Percentiles rank a stretch among this genome's conserved stretches.
Conservation (phyloP, 1,140 invertebrate genomes). For the Drosophila kanapiae region DNA sequence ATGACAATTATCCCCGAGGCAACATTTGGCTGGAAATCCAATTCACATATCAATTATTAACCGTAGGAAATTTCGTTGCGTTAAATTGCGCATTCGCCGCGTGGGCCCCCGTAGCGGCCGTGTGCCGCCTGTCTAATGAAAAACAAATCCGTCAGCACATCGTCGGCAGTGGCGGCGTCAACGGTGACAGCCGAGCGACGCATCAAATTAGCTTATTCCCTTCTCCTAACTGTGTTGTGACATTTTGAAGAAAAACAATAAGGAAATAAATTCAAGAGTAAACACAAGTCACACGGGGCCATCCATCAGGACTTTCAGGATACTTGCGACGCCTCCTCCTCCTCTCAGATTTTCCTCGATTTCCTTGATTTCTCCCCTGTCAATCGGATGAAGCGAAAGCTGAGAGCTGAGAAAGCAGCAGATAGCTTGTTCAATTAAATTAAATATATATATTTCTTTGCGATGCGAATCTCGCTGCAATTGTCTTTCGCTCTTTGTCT, state of each 20-base stretch:
- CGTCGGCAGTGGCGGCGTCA: conserved; percentile 44
- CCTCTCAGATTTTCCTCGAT: conserved; percentile 4
- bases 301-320: conserved; percentile 69
- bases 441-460: conserved; percentile 43
- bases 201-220: conserved; percentile 58
- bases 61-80: conserved; percentile 13
- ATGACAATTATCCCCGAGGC: conserved; percentile 35
- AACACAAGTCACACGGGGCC: conserved; percentile 56
- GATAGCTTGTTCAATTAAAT: conserved; percentile 44
- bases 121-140: conserved; percentile 51
- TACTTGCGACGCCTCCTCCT: conserved; percentile 37
- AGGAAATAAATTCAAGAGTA: conserved; percentile 39
- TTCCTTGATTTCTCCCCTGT: conserved; percentile 16
- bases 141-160: conserved; percentile 69
- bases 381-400: conserved; percentile 24
- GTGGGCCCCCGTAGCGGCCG: conserved; percentile 21
- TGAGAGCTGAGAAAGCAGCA: conserved; percentile 1
- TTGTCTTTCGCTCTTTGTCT: conserved; percentile 51
- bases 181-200: conserved; percentile 44
- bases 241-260: conserved; percentile 17
- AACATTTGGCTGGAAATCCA: conserved; percentile 25
- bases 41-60: conserved; percentile 49
- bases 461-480: conserved; percentile 28
- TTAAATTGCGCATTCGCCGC: conserved; percentile 55
- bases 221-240: conserved; percentile 37